Percentiles rank a stretch among this genome's conserved stretches.
Evolutionary conservation across 1,140 invertebrate species (phyloP).

Genomic region (Muscidifurax raptorellus): DNA sequence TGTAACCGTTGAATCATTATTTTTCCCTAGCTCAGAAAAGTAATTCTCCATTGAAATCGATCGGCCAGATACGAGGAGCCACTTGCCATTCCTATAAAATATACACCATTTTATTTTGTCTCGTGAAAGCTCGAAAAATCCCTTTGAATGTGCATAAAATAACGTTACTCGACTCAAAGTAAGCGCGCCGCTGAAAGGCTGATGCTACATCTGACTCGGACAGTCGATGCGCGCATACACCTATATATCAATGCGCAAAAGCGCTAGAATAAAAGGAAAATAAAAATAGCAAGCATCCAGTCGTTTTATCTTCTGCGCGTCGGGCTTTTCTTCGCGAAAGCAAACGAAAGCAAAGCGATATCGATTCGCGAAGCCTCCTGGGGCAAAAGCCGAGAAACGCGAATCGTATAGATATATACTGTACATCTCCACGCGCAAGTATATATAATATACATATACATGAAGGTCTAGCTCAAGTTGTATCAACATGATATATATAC

Average conservation of each 20-base stretch:
- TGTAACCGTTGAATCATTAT: too few relatives aligned
- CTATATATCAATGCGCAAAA: background rate
- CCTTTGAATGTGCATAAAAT: background rate
- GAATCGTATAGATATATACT: conserved; percentile 1
- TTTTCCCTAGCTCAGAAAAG: too few relatives aligned
- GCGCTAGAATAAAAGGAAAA: background rate
- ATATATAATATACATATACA: background rate
- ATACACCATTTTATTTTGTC: background rate
- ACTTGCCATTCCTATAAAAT: background rate
- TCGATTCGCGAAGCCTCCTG: conserved; percentile 44
- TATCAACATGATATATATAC: background rate
- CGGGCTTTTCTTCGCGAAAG: background rate
- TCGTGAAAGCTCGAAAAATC: background rate
- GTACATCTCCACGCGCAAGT: background rate
- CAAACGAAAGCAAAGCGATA: conserved; percentile 18
- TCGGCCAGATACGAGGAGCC: background rate
- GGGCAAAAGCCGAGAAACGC: conserved; percentile 31
- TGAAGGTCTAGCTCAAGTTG: conserved; percentile 6
- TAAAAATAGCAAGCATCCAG: background rate
- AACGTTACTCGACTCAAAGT: background rate
- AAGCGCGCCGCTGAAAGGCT: background rate
- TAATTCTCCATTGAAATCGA: background rate
- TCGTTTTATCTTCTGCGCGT: background rate
- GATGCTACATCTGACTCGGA: background rate
- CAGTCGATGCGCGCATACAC: background rate